Evolutionary conservation across 2,888 invertebrate genomes (phyloP), one percentile per base, ranked within the genome.

Genomic region (Bombylius discolor): DNA sequence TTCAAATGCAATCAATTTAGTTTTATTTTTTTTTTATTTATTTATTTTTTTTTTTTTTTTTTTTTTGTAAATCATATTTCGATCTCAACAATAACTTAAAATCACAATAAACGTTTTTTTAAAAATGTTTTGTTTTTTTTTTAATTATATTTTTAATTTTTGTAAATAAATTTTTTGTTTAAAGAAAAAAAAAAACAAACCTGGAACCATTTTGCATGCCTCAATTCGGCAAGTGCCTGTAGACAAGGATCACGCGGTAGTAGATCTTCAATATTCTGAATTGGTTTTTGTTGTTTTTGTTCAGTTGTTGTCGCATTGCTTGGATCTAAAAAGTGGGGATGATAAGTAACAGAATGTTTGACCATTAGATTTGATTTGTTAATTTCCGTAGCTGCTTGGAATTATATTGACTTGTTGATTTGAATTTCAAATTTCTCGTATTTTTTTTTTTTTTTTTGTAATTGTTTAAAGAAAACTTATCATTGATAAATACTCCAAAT

Each of bases 151-250:
- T 23, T 23, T 23, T 23, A 23, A 23, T 23, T 23, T 23, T 23
- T 23, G 23, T 23, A 23, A 23, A 23, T 23, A 23, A 23, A 47
- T 23, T 47, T 47, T 47, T 11, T 34, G 58, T 55, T 47, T 56
- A 61, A 72, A 71, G 69, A 67, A 62, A 56, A 60, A 58, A 59
- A 58, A 59, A 47, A 62, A 64, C 64, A 84, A 82, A 95, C 95
- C 93, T 98, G 97, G 89, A 98, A 99, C 97, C 98, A 99, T 85
- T 99, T 99, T 83, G 97, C 94, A 87, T 96, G 97, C 82, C 99
- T 92, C 80, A 99, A 89, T 80, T 94, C 93, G 81, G 98, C 97
- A 82, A 99, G 89, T 82, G 98, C 97, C 85, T 95, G 89, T 83
- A 99, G 89, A 87, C 98, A 98, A 83, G 95, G 95, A 83, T 93